A percentile compares a stretch with the other conserved stretches of the same genome.
phyloP scores from a whole-genome alignment of 2,797 vertebrate genomes.

The Parotocinclus haroldoi region DNA sequence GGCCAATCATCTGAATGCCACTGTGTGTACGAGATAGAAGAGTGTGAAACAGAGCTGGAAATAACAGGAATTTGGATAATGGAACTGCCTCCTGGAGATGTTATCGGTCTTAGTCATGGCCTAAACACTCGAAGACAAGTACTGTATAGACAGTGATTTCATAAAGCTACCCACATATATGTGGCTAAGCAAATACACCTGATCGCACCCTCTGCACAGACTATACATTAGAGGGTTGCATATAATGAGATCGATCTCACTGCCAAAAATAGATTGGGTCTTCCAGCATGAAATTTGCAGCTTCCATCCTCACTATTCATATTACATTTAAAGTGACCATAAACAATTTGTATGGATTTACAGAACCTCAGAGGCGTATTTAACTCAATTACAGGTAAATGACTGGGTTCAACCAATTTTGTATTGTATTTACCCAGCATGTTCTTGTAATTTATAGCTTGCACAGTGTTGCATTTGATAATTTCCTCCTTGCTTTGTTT shows the following conservation, averaged over 20 bases:
- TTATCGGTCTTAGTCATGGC: conserved; percentile 29
- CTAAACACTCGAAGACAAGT: conserved; percentile 33
- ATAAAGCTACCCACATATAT: conserved; percentile 20
- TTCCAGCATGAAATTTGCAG: neutral
- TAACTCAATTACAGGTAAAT: neutral
- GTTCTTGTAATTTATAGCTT: conserved; percentile 22
- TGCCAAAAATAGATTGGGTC: neutral
- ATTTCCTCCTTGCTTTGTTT: conserved; percentile 35
- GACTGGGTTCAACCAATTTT: neutral
- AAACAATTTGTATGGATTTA: too few species aligned
- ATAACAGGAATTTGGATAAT: conserved; percentile 44
- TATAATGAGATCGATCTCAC: neutral
- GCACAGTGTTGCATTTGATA: conserved; percentile 31
- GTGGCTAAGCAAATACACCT: neutral
- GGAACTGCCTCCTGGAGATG: conserved; percentile 49
- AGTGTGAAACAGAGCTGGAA: conserved; percentile 23
- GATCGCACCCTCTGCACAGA: too few species aligned
- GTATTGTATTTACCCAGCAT: conserved; percentile 10
- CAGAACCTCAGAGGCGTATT: too few species aligned
- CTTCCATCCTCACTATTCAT: neutral
- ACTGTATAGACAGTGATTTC: conserved; percentile 19
- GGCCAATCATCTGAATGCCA: conserved; percentile 12
- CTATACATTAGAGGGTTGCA: neutral
- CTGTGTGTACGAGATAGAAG: conserved; percentile 1
- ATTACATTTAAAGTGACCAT: neutral